phyloP scores from a whole-genome alignment of 2,113 vertebrate genomes.

The Euleptes europaea region DNA sequence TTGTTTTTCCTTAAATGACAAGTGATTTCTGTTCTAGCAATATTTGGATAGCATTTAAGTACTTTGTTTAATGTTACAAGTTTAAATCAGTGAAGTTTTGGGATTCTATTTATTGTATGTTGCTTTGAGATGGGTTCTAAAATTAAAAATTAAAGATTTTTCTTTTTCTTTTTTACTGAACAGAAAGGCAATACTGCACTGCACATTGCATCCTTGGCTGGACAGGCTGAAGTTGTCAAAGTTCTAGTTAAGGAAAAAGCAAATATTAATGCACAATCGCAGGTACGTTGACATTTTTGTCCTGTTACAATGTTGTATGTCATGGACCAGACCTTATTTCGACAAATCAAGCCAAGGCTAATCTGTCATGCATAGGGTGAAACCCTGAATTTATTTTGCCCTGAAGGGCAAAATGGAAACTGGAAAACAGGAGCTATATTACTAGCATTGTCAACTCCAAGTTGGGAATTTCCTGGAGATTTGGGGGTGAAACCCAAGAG shows the following conservation, averaged over 20 bases:
- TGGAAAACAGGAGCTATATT: too few species aligned
- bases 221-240: slow-evolving; percentile 93
- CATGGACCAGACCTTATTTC: not conserved
- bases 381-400: not conserved
- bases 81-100: not conserved
- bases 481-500: too few species aligned
- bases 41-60: not conserved
- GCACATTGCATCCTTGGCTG: slow-evolving; percentile 94
- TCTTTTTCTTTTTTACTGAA: not conserved
- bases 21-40: not conserved
- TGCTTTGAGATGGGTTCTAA: not conserved
- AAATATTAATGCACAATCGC: slow-evolving; percentile 95
- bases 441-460: too few species aligned
- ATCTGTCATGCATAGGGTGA: not conserved
- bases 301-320: not conserved
- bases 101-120: not conserved
- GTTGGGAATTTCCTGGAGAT: too few species aligned
- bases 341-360: not conserved
- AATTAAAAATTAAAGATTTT: not conserved
- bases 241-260: slow-evolving; percentile 92
- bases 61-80: not conserved
- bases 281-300: slow-evolving; percentile 75
- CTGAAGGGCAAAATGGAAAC: not conserved
- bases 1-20: too few species aligned
- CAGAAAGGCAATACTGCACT: slow-evolving; percentile 99